Evolutionary conservation across 2,113 vertebrate species (phyloP), one percentile per base, ranked within the genome.

Genomic region (Arvicanthis niloticus): DNA sequence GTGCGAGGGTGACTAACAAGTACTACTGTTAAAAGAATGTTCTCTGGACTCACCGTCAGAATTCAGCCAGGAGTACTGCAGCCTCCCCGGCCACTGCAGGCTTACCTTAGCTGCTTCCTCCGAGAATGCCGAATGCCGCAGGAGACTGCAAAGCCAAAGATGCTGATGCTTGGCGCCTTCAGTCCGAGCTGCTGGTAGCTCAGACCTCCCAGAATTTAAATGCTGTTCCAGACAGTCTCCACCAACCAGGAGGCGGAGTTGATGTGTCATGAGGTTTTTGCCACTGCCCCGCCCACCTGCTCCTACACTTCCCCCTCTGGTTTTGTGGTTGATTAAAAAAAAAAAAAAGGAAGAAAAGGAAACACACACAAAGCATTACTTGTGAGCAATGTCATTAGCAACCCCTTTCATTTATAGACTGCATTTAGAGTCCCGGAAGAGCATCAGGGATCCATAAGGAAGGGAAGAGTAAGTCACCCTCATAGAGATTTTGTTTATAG

Each of bases 241-340:
- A 89, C 98, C 98, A 98, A 98, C 98, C 91, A 0, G 21, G 73
- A 92, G 97, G 97, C 26, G 94, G 98, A 98, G 98, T 93, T 93
- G 96, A 97, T 98, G 98, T 97, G 98, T 99, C 98, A 98, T 97
- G 98, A 98, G 98, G 97, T 95, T 98, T 95, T 96, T 97, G 97
- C 98, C 98, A 81, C 97, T 26, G 67, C 97, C 96, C 98, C 96
- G 97, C 98, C 98, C 98, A 98, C 96, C 13, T 98, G 98, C 98
- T 98, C 98, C 98, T 98, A 98, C 98, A 98, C 98, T 99, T 99
- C 98, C 99, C 78, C 91, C 96, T 97, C 94, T 97, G 98, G 98
- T 98, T 98, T 99, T 99, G 98, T 98, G 99, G 98, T 97, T 98
- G 98, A 88, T n/a, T n/a, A n/a, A n/a, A n/a, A n/a, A 98, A 98